Evolutionary conservation across 2,888 invertebrate species (phyloP).

Genomic region (Lagria hirta): DNA sequence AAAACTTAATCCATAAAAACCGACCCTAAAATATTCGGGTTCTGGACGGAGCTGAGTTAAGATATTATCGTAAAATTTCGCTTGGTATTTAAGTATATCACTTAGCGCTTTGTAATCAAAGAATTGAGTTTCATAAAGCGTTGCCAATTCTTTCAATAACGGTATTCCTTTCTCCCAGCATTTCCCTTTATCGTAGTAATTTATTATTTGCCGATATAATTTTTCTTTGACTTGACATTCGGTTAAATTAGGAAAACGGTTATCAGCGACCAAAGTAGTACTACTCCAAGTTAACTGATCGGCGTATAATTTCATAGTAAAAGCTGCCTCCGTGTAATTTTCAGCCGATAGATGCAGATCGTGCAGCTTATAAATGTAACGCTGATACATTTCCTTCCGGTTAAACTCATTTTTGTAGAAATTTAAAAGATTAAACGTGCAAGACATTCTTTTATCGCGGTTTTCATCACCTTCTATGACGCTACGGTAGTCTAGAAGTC

Average conservation of each 20-base stretch:
- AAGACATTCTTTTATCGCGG: slow-evolving; percentile 93
- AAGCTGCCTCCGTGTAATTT: slow-evolving; percentile 93
- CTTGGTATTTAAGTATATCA: slow-evolving; percentile 80
- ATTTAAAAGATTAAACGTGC: slow-evolving; percentile 91
- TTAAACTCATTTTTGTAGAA: slow-evolving; percentile 97
- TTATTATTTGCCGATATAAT: slow-evolving; percentile 84
- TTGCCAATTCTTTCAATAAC: slow-evolving; percentile 84
- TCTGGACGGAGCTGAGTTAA: slow-evolving; percentile 85
- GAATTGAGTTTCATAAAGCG: slow-evolving; percentile 80
- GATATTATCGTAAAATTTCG: slow-evolving; percentile 89
- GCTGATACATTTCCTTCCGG: slow-evolving; percentile 91
- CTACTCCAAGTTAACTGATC: slow-evolving; percentile 85
- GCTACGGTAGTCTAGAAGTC: slow-evolving; percentile 89
- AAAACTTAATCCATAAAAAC: slow-evolving; percentile 91
- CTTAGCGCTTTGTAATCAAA: slow-evolving; percentile 89
- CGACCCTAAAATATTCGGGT: slow-evolving; percentile 93
- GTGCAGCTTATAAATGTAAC: slow-evolving; percentile 93
- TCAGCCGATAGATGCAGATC: slow-evolving; percentile 89
- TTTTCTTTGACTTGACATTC: slow-evolving; percentile 91
- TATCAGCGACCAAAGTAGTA: slow-evolving; percentile 66
- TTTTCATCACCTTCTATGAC: slow-evolving; percentile 96
- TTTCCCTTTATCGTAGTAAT: slow-evolving; percentile 93
- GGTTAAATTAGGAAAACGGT: slow-evolving; percentile 71
- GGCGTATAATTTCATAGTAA: slow-evolving; percentile 91
- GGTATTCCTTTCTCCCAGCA: slow-evolving; percentile 97